Percentiles rank a stretch among this genome's conserved stretches.
Conservation (phyloP, 2,888 invertebrate species). For the Aphidoletes aphidimyza region DNA sequence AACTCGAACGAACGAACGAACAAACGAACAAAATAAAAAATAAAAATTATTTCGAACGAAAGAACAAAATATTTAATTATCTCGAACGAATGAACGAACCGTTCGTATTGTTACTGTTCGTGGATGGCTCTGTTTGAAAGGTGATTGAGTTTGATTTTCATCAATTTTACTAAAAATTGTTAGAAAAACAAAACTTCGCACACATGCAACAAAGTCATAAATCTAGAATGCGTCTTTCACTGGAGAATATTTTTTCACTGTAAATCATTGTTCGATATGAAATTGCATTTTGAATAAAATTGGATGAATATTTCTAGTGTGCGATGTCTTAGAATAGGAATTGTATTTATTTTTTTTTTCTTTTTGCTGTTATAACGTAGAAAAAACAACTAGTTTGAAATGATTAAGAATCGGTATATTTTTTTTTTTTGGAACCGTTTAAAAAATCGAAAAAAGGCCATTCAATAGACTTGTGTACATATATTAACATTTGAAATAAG, state of each 20-base stretch:
- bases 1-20: too few relatives aligned
- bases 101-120: too few relatives aligned
- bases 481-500: too few relatives aligned
- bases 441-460: not conserved
- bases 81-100: too few relatives aligned
- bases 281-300: not conserved
- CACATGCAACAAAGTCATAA: conserved; percentile 23
- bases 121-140: not conserved
- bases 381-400: too few relatives aligned
- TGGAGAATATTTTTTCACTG: not conserved
- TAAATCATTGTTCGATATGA: too few relatives aligned
- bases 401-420: too few relatives aligned
- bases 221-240: not conserved
- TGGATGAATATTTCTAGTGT: conserved; percentile 49
- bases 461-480: too few relatives aligned
- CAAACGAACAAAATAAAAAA: too few relatives aligned
- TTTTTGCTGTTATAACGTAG: not conserved
- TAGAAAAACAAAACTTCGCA: not conserved
- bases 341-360: not conserved
- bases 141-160: not conserved
- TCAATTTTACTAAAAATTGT: not conserved
- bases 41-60: too few relatives aligned
- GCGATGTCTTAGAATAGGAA: not conserved
- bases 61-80: too few relatives aligned
- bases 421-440: not conserved